Conservation (phyloP, 2,888 invertebrate genomes). For the Papilio protenor region DNA sequence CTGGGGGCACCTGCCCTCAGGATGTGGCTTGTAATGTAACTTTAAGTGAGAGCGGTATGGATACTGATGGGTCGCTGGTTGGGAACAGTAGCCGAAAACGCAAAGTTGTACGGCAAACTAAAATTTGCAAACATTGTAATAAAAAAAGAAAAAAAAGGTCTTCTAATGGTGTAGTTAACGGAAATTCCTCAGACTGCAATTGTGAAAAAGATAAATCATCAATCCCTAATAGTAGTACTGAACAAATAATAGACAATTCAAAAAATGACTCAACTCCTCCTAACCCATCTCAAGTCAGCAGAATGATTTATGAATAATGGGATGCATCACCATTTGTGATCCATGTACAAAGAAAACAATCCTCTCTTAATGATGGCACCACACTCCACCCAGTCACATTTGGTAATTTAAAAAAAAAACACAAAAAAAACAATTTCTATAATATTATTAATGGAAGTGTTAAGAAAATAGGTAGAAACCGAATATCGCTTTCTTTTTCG, state of each 20-base stretch:
- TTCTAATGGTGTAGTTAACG: neutral
- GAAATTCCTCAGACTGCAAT: neutral
- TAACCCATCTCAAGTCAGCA: neutral
- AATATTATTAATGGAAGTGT: conserved; percentile 8
- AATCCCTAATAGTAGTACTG: neutral
- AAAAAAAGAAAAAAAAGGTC: neutral
- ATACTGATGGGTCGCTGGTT: neutral
- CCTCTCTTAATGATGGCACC: neutral
- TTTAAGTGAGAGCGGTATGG: neutral
- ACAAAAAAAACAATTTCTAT: too few relatives aligned
- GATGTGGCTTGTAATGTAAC: neutral
- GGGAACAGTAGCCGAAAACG: neutral
- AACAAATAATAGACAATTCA: neutral
- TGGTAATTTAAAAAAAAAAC: neutral
- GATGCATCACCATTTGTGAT: neutral
- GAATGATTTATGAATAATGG: neutral
- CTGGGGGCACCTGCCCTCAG: neutral
- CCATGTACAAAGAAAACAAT: neutral
- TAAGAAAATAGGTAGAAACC: neutral
- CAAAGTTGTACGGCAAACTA: neutral
- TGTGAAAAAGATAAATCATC: neutral
- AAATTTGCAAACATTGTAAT: neutral
- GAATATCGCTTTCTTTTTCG: neutral
- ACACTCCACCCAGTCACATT: neutral
- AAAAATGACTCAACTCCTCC: neutral